Evolutionary conservation across 2,797 vertebrate species (phyloP), one percentile per base, ranked within the genome.

Genomic region (Phrynocephalus vlangalii): DNA sequence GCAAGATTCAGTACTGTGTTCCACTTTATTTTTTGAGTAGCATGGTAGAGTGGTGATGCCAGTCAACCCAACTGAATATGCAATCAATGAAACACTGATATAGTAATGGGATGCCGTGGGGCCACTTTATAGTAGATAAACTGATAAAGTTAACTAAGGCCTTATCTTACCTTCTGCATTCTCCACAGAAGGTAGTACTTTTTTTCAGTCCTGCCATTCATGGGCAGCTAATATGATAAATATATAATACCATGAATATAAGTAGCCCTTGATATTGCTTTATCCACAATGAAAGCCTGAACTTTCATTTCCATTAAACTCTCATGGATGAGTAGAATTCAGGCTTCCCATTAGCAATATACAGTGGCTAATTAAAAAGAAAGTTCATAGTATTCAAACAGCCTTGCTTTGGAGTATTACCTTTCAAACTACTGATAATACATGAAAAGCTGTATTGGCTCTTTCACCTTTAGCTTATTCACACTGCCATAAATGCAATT

Each of bases 331-430:
- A 87, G 84, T 88, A 88, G 72, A 90, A 38, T 38, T 84, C 72
- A 86, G 60, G n/a, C 89, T 92, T 92, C 80, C 84, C 68, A 91
- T 88, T 26, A 83, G 22, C 3, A 0, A 81, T 92, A 83, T 33
- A 71, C 18, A 67, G 71, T 67, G n/a, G 85, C 86, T 91, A 89
- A 93, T 94, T 93, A 94, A 87, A 94, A 94, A 86, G 88, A 28
- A 92, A 88, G 79, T 82, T 86, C 78, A 75, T 90, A 72, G 60
- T 77, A 92, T 50, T 38, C 78, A 78, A 86, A 89, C 9, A 80
- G 60, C 8, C 10, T n/a, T 92, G 67, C 1, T 82, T 60, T 44
- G 2, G 38, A 90, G 1, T 20, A 4, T 86, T 87, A 56, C 3
- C 1, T 91, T 91, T 79, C 87, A 88, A 91, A 90, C 38, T 78